Conservation (phyloP, 2,113 vertebrate genomes). For the Xenus cinereus region DNA sequence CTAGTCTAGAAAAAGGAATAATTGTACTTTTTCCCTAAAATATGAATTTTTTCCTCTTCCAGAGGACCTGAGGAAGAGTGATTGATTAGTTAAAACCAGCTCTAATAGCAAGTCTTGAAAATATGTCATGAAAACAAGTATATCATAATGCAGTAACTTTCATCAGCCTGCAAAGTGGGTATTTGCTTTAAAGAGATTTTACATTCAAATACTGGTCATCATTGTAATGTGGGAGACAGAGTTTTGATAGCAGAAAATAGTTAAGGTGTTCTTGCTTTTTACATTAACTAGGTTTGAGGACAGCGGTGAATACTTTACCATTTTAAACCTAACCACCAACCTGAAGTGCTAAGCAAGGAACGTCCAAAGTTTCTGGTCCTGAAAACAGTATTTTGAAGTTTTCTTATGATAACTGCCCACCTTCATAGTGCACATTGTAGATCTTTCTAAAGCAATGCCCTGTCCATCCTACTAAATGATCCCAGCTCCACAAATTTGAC, state of each 20-base stretch:
- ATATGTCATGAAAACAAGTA: background rate
- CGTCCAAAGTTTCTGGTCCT: background rate
- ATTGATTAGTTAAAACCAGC: background rate
- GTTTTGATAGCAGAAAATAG: background rate
- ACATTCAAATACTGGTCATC: background rate
- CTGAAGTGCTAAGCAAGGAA: background rate
- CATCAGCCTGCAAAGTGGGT: background rate
- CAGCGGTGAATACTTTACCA: background rate
- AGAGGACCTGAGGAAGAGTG: background rate
- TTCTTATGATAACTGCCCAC: background rate
- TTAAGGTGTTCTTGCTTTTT: background rate
- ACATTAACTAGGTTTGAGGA: background rate
- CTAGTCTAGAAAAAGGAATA: background rate
- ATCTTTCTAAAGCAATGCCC: background rate
- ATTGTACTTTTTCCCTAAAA: background rate
- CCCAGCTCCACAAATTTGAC: background rate
- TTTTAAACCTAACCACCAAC: background rate
- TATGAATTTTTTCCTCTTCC: background rate
- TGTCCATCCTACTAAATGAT: background rate
- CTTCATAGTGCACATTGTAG: background rate
- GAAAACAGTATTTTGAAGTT: background rate
- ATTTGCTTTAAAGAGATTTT: background rate
- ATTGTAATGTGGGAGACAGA: background rate
- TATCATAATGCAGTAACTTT: background rate
- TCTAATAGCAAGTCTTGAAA: background rate